These are phyloP conservation scores for Ametastegia equiseti DNA, from an alignment of 2,888 invertebrate species.

Conservation along the genomic window DNA sequence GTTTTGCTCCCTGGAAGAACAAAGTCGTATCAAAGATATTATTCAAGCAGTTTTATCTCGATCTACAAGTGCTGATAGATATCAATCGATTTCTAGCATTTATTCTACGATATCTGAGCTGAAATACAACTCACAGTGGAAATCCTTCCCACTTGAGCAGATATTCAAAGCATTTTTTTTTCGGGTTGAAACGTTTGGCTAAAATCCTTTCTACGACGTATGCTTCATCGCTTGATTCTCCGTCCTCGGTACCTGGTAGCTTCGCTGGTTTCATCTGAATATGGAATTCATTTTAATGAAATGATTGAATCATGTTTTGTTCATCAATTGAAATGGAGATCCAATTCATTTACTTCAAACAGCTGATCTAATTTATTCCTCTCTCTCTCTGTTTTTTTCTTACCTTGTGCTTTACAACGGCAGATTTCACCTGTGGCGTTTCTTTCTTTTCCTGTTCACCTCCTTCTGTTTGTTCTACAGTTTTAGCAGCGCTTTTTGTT, in stretches of 20 bases:
- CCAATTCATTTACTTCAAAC: no score
- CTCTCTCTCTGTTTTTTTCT: slow-evolving; percentile 25
- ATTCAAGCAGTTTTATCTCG: slow-evolving; percentile 29
- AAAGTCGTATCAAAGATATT: no score
- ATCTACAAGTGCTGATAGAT: background rate
- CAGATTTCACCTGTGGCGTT: slow-evolving; percentile 66
- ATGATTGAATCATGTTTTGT: background rate
- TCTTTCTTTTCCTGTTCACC: slow-evolving; percentile 65
- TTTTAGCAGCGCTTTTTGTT: slow-evolving; percentile 62
- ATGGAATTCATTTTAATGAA: background rate
- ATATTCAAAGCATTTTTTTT: slow-evolving; percentile 87
- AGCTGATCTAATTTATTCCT: no score
- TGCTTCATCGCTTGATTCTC: slow-evolving; percentile 78
- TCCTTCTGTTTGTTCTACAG: slow-evolving; percentile 58
- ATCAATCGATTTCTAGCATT: background rate
- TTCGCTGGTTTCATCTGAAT: slow-evolving; percentile 63
- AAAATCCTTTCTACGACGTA: slow-evolving; percentile 90
- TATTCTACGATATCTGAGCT: background rate
- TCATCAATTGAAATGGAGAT: no score
- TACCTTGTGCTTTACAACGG: slow-evolving; percentile 68
- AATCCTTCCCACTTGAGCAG: slow-evolving; percentile 92
- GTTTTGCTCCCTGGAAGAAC: slow-evolving; percentile 84
- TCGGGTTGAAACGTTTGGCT: slow-evolving; percentile 89
- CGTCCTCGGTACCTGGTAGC: slow-evolving; percentile 58
- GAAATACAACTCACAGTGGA: slow-evolving; percentile 80